Conservation (phyloP, 2,888 invertebrate species). For the Seira sanloemensis region DNA sequence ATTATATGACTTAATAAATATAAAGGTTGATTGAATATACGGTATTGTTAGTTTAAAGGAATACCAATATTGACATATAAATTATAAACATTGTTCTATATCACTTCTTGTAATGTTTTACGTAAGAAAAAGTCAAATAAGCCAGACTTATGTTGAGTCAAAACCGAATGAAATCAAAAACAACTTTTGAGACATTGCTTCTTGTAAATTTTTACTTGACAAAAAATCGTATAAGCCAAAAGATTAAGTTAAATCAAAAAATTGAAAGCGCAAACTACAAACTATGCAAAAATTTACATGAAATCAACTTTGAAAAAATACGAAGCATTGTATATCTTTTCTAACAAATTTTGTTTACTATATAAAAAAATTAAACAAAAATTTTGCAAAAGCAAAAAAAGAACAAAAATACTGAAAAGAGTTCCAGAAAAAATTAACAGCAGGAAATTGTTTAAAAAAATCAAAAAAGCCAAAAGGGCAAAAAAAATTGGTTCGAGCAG, state of each 20-base stretch:
- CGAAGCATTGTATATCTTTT: neutral
- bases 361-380: neutral
- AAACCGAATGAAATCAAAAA: too few species aligned
- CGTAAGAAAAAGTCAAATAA: neutral
- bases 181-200: too few species aligned
- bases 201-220: too few species aligned
- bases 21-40: neutral
- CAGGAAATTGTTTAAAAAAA: conserved; percentile 25
- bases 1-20: neutral
- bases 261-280: neutral
- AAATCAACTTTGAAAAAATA: neutral
- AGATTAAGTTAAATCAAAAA: neutral
- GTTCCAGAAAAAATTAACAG: conserved; percentile 28
- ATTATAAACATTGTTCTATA: too few species aligned
- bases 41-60: too few species aligned
- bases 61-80: too few species aligned
- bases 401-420: conserved; percentile 36
- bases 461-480: neutral
- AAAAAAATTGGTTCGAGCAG: neutral
- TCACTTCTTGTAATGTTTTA: too few species aligned
- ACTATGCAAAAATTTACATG: neutral
- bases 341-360: neutral
- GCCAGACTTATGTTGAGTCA: neutral
- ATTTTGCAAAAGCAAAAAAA: conserved; percentile 25
- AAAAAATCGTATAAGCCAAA: neutral